Conservation (phyloP, 2,888 invertebrate genomes). For the Leptinotarsa juncta region DNA sequence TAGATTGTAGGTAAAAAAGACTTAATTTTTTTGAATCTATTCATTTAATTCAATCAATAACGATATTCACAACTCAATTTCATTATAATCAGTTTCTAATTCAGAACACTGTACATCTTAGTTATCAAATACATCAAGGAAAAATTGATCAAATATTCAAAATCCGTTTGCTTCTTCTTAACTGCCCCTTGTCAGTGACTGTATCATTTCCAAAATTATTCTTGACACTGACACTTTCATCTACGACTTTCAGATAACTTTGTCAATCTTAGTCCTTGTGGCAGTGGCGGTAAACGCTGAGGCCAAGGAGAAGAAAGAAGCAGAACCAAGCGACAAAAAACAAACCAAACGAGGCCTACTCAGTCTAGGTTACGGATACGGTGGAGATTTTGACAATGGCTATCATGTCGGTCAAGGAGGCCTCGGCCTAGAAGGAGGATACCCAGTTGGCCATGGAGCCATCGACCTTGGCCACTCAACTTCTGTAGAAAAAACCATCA, state of each 20-base stretch:
- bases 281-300: constrained; percentile 74
- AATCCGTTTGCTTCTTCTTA: neutral
- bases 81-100: no score
- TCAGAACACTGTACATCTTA: no score
- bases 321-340: constrained; percentile 72
- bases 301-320: constrained; percentile 74
- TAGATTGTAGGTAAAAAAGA: no score
- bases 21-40: no score
- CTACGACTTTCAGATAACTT: constrained; percentile 71
- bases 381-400: constrained; percentile 80
- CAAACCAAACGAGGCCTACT: constrained; percentile 85
- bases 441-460: constrained; percentile 45
- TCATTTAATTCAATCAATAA: no score
- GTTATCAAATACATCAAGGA: no score
- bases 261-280: constrained; percentile 80
- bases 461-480: constrained; percentile 63
- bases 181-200: no score
- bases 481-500: constrained; percentile 74
- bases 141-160: no score
- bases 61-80: no score
- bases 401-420: constrained; percentile 74
- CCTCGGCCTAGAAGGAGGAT: constrained; percentile 58
- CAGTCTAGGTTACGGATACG: constrained; percentile 84
- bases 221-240: neutral
- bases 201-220: neutral